Conservation (phyloP, 2,797 vertebrate genomes). For the Nannoperca obscura region DNA sequence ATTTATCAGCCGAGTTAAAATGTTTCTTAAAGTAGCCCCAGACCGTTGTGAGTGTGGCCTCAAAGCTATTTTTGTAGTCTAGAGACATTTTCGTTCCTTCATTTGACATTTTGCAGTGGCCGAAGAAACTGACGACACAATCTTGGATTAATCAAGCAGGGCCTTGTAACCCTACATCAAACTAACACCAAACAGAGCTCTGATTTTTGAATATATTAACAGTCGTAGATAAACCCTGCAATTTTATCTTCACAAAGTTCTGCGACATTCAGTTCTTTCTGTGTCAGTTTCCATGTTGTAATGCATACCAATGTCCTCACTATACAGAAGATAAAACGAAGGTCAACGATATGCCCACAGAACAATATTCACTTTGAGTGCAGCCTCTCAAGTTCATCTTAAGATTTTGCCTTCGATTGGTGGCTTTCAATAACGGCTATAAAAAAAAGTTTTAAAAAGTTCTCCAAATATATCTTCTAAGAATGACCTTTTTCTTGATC, state of each 20-base stretch:
- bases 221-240: slow-evolving; percentile 48
- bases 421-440: slow-evolving; percentile 7
- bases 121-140: slow-evolving; percentile 8
- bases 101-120: slow-evolving; percentile 27
- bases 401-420: not conserved
- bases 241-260: slow-evolving; percentile 55
- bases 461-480: not conserved
- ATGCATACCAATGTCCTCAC: slow-evolving; percentile 53
- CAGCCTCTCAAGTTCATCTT: slow-evolving; percentile 15
- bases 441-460: not conserved
- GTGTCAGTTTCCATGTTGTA: slow-evolving; percentile 32
- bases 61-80: not conserved
- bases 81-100: not conserved
- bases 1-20: slow-evolving; percentile 15
- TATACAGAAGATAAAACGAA: slow-evolving; percentile 28
- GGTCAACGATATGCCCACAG: slow-evolving; percentile 25
- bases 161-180: slow-evolving; percentile 29
- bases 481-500: not conserved
- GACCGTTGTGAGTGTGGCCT: slow-evolving; percentile 2
- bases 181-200: slow-evolving; percentile 47
- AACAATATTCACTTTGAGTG: slow-evolving; percentile 23
- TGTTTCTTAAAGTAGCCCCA: not conserved
- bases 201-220: slow-evolving; percentile 49
- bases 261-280: slow-evolving; percentile 32
- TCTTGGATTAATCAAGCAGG: slow-evolving; percentile 45